Base-by-base conservation (phyloP, 2,797 vertebrate species). In the Parauchenoglanis punctatus region DNA sequence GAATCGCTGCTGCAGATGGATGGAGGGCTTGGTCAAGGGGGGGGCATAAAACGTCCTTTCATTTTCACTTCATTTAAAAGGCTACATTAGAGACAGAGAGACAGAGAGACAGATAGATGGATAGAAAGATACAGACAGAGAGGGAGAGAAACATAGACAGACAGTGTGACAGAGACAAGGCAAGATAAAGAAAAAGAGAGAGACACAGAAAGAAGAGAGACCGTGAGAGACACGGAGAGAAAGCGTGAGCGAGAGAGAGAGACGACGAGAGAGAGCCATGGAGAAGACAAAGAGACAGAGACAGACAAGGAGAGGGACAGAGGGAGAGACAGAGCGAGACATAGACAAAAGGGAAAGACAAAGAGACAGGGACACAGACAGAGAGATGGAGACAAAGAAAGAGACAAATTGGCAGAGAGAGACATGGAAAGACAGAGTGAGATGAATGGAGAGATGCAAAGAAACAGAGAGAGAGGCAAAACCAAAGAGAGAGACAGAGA, bases 301-400 rank as follows among this genome's bases (percentile, higher is more conserved):
- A 52, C 0, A 35, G 7, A 20, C 0, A 52, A 0, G 2, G 3
- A 40, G 1, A 17, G 7, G 20, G 6, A 20, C 2, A 25, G 0
- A 65, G 18, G 20, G 0, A 25, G 7, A 11, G 0, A 81, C 0
- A 52, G 15, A 23, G 13, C 28, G 1, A 63, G 4, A 46, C 0
- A 82, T n/a, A n/a, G n/a, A n/a, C n/a, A 31, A 28, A 20, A 18
- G 28, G 12, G 12, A 61, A 44, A 25, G 4, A n/a, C 5, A 52
- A 0, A 28, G 1, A 28, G n/a, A 44, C 70, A 73, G 18, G 25
- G 6, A 52, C 0, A 67, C 5, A 52, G 1, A 23, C 4, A 61
- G 11, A 61, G 31, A 68, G 5, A 68, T n/a, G n/a, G 28, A 35
- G 7, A 73, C 0, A 73, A 2, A 73, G 35, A 44, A 5, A 11